Percentiles rank a stretch among this genome's conserved stretches.
phyloP scores from a whole-genome alignment of 2,113 vertebrate species.

The Malaclemys terrapin region DNA sequence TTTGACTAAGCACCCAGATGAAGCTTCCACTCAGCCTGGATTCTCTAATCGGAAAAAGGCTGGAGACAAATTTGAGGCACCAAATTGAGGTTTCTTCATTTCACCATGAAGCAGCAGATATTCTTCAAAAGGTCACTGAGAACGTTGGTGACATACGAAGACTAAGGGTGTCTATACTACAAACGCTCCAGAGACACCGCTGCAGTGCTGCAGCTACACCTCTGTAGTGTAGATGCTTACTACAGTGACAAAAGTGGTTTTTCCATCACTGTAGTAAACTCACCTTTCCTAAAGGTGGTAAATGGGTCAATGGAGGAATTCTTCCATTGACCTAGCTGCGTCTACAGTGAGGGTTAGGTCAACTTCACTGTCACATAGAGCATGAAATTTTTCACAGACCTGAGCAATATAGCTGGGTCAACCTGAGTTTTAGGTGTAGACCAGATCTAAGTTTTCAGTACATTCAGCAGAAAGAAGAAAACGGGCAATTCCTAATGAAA shows the following conservation, averaged over 20 bases:
- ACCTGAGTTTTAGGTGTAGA: neutral
- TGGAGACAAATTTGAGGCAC: neutral
- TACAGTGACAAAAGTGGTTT: too few species aligned
- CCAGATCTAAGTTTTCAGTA: neutral
- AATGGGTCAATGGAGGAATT: neutral
- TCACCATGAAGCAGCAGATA: neutral
- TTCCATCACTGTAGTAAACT: too few species aligned
- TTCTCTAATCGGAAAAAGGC: neutral
- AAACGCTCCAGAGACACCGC: too few species aligned
- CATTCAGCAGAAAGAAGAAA: neutral
- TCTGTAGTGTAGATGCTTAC: too few species aligned
- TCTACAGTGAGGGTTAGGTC: too few species aligned
- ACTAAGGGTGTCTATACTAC: neutral
- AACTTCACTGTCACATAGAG: too few species aligned
- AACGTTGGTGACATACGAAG: neutral
- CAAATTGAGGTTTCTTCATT: neutral
- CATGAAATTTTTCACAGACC: too few species aligned
- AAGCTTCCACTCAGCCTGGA: neutral
- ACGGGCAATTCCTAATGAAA: neutral
- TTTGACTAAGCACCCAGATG: neutral
- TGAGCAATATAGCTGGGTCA: neutral
- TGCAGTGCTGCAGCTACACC: too few species aligned
- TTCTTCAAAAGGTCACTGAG: neutral
- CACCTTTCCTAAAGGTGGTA: too few species aligned
- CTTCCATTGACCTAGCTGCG: too few species aligned